A percentile compares a stretch with the other conserved stretches of the same genome.
Conservation (phyloP, 2,888 invertebrate genomes). For the Creontiades dilutus region DNA sequence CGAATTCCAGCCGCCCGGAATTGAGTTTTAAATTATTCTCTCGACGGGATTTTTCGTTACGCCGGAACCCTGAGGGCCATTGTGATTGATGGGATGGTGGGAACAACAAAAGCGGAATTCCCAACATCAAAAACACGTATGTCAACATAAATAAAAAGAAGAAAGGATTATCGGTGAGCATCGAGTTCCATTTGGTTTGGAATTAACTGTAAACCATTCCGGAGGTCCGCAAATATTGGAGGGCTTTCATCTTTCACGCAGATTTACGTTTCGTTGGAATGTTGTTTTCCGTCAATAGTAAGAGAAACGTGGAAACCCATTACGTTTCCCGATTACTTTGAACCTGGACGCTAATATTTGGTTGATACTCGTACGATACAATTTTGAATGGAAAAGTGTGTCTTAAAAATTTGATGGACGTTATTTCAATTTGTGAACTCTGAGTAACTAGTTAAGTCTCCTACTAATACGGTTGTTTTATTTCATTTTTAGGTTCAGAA, state of each 20-base stretch:
- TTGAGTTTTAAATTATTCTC: constrained; percentile 15
- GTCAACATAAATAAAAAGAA: not conserved
- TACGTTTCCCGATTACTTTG: too few relatives aligned
- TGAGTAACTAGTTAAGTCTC: too few relatives aligned
- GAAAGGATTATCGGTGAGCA: not conserved
- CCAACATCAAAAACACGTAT: not conserved
- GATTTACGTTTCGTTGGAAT: not conserved
- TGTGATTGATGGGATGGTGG: not conserved
- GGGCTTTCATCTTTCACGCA: not conserved
- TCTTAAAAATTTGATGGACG: too few relatives aligned
- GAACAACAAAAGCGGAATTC: not conserved
- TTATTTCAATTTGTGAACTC: too few relatives aligned
- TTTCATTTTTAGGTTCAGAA: too few relatives aligned
- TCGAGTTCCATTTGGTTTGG: not conserved
- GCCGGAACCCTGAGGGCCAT: not conserved
- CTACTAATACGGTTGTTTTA: too few relatives aligned
- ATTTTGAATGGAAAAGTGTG: too few relatives aligned
- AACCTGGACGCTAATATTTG: too few relatives aligned
- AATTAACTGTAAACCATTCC: not conserved
- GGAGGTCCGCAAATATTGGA: constrained; percentile 7
- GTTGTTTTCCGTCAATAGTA: not conserved
- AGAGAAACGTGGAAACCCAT: too few relatives aligned
- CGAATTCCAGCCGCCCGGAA: not conserved
- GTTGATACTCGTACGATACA: too few relatives aligned
- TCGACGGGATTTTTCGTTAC: not conserved